A percentile compares a stretch with the other conserved stretches of the same genome.
Evolutionary conservation across 2,113 vertebrate genomes (phyloP).

Genomic region (Entomyzon cyanotis): DNA sequence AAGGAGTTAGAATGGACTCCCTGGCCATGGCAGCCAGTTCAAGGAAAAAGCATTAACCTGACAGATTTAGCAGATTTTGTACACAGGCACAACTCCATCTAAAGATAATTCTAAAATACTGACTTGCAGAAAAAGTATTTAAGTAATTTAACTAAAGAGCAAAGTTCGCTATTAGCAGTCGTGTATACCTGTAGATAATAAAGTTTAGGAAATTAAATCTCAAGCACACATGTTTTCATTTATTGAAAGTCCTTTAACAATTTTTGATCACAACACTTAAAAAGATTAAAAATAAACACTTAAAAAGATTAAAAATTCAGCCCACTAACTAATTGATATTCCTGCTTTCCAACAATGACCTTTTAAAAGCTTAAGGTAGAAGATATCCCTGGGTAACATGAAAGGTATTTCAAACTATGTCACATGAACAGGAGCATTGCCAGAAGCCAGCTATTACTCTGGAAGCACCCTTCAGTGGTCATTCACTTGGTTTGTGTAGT

Average conservation of each 20-base stretch:
- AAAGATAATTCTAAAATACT: neutral
- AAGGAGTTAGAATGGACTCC: neutral
- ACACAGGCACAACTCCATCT: neutral
- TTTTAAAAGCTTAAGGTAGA: conserved; percentile 15
- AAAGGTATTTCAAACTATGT: conserved; percentile 14
- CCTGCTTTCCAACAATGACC: neutral
- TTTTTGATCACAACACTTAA: neutral
- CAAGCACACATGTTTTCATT: neutral
- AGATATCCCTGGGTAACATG: neutral
- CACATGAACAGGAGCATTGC: conserved; percentile 31
- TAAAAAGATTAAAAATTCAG: neutral
- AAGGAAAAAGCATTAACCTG: neutral
- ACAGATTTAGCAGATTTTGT: neutral
- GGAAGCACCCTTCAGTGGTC: neutral
- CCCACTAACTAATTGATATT: neutral
- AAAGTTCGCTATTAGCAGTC: neutral
- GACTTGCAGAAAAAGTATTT: neutral
- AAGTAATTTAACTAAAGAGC: neutral
- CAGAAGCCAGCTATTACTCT: conserved; percentile 40
- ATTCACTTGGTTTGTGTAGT: neutral
- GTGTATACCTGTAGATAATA: neutral
- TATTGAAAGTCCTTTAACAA: neutral
- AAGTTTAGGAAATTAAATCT: neutral
- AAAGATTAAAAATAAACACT: neutral
- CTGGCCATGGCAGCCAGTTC: neutral